Percentiles rank a stretch among this genome's conserved stretches.
phyloP scores from a whole-genome alignment of 2,113 vertebrate species.

The Sylvietta virens region DNA sequence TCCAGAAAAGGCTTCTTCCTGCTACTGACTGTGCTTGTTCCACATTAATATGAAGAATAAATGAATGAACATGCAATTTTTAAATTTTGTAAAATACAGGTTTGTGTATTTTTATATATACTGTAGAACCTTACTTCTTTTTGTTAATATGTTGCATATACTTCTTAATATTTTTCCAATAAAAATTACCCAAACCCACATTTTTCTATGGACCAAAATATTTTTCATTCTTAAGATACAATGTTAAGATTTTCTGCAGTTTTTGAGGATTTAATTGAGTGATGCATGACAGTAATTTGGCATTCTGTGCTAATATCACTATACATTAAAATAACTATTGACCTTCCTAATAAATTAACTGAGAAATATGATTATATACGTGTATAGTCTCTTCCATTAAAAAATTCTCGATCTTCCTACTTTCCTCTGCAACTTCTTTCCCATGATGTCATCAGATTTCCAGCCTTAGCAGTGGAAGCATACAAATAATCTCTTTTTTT shows the following conservation, averaged over 20 bases:
- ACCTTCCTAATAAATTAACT: not conserved
- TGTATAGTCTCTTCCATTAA: not conserved
- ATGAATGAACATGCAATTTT: not conserved
- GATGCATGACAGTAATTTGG: not conserved
- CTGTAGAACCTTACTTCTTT: not conserved
- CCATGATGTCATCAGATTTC: not conserved
- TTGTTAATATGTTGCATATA: not conserved
- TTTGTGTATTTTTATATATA: not conserved
- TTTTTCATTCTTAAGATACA: not conserved
- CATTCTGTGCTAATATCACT: not conserved
- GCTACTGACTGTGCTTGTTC: not conserved
- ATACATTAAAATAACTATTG: not conserved
- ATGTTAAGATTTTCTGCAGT: not conserved
- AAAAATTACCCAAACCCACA: not conserved
- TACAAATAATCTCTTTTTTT: not conserved
- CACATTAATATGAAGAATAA: not conserved
- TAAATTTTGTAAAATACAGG: not conserved
- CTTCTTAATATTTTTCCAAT: not conserved
- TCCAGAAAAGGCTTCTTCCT: not conserved
- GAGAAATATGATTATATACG: not conserved
- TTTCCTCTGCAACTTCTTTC: not conserved
- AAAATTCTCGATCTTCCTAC: rapidly evolving
- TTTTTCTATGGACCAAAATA: not conserved
- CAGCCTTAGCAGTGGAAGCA: not conserved
- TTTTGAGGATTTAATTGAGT: not conserved